A percentile compares a stretch with the other conserved stretches of the same genome.
These are phyloP conservation scores for Epinotia brunnichana DNA, from an alignment of 2,888 invertebrate species.

Conservation along the genomic window DNA sequence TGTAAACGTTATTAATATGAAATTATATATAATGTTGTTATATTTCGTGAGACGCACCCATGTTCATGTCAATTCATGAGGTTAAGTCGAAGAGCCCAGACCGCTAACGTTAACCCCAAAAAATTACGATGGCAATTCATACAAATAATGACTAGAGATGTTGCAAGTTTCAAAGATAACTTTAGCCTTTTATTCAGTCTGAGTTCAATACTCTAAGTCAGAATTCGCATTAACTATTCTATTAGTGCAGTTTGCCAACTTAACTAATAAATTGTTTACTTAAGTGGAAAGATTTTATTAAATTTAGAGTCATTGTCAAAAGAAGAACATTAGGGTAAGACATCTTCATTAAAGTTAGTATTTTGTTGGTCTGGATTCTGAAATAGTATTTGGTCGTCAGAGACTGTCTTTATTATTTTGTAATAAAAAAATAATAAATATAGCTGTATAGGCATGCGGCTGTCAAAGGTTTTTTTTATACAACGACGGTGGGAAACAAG, in stretches of 20 bases:
- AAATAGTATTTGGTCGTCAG: no score
- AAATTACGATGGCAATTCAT: slow-evolving; percentile 9
- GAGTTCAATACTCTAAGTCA: slow-evolving; percentile 2
- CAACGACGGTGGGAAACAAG: no score
- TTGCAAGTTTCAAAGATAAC: background rate
- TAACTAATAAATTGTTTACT: background rate
- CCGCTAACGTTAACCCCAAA: background rate
- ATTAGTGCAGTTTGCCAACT: slow-evolving; percentile 4
- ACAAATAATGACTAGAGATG: slow-evolving; percentile 4
- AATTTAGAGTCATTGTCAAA: background rate
- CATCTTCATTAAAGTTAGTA: background rate
- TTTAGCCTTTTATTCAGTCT: slow-evolving; percentile 6
- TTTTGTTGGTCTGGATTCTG: background rate
- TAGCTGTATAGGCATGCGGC: no score
- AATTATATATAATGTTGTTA: no score
- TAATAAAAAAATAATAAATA: no score
- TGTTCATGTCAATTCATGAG: no score
- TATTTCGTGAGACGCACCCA: no score
- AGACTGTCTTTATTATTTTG: no score
- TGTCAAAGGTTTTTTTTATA: no score
- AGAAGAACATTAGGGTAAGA: background rate
- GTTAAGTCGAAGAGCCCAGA: no score
- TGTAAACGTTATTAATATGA: no score
- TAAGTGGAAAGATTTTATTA: background rate
- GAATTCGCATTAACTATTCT: slow-evolving; percentile 11